Conservation (phyloP, 1,140 invertebrate genomes). For the Pseudoatta argentina region DNA sequence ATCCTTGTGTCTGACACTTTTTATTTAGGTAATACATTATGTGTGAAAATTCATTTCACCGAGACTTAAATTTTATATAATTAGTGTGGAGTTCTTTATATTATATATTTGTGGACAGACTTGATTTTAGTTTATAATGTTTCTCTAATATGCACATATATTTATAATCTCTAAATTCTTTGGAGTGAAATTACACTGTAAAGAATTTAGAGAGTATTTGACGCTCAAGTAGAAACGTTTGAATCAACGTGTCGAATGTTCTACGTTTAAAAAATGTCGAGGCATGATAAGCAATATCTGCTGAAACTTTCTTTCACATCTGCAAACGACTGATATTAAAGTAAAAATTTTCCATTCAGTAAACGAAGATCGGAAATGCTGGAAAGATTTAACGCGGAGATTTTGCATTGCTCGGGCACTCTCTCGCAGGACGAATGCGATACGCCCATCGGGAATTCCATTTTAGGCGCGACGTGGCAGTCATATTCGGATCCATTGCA, state of each 20-base stretch:
- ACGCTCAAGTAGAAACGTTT: background rate
- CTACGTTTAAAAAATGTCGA: background rate
- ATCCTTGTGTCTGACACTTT: no score
- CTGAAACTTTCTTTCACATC: background rate
- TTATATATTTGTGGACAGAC: no score
- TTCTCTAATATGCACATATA: background rate
- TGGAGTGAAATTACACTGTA: no score
- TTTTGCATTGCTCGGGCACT: slow-evolving; percentile 1
- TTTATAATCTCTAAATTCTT: no score
- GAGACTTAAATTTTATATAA: no score
- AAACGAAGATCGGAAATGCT: background rate
- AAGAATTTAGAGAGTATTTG: no score
- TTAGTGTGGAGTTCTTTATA: no score
- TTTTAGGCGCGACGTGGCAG: background rate
- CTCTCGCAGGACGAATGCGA: slow-evolving; percentile 7
- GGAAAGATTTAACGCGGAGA: slow-evolving; percentile 1
- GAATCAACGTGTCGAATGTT: background rate
- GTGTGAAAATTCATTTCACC: no score
- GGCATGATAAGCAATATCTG: background rate
- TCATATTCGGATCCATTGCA: slow-evolving; percentile 29
- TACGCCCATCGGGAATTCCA: slow-evolving; percentile 41
- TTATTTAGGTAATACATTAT: no score
- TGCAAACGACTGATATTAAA: slow-evolving; percentile 9
- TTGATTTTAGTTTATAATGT: no score
- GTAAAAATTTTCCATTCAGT: slow-evolving; percentile 40